A percentile compares a stretch with the other conserved stretches of the same genome.
These are phyloP conservation scores for Leuciscus idus DNA, from an alignment of 2,113 vertebrate genomes.

Conservation along the genomic window DNA sequence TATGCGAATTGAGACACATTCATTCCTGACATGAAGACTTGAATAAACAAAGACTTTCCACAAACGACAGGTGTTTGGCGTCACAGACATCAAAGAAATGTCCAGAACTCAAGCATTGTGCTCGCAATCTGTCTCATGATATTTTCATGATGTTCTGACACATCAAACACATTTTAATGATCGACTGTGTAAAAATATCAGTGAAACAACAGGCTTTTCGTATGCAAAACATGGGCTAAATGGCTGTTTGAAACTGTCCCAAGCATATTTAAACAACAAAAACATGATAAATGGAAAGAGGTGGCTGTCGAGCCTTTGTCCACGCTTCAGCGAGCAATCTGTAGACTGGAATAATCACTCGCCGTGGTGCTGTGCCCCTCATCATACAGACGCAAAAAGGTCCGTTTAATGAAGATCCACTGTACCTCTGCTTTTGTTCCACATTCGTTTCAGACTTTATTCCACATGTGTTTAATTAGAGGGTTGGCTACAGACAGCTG, in stretches of 20 bases:
- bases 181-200: constrained; percentile 22
- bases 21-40: neutral
- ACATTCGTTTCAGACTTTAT: constrained; percentile 38
- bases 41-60: neutral
- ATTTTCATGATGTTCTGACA: constrained; percentile 32
- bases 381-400: constrained; percentile 47
- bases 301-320: constrained; percentile 43
- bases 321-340: constrained; percentile 49
- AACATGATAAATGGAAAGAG: constrained; percentile 49
- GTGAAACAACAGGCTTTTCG: constrained; percentile 26
- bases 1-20: neutral
- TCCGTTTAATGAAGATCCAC: constrained; percentile 56
- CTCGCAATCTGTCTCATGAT: constrained; percentile 48
- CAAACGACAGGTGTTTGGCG: constrained; percentile 41
- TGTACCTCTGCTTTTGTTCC: constrained; percentile 48
- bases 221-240: constrained; percentile 45
- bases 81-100: constrained; percentile 56
- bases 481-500: constrained; percentile 58
- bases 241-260: constrained; percentile 36
- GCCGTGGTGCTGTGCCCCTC: constrained; percentile 36
- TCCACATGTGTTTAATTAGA: constrained; percentile 58
- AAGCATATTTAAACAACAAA: constrained; percentile 46
- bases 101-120: constrained; percentile 27
- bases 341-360: constrained; percentile 45
- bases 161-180: constrained; percentile 38